A percentile compares a stretch with the other conserved stretches of the same genome.
Conservation (phyloP, 2,888 invertebrate species). For the Synergus itoensis region DNA sequence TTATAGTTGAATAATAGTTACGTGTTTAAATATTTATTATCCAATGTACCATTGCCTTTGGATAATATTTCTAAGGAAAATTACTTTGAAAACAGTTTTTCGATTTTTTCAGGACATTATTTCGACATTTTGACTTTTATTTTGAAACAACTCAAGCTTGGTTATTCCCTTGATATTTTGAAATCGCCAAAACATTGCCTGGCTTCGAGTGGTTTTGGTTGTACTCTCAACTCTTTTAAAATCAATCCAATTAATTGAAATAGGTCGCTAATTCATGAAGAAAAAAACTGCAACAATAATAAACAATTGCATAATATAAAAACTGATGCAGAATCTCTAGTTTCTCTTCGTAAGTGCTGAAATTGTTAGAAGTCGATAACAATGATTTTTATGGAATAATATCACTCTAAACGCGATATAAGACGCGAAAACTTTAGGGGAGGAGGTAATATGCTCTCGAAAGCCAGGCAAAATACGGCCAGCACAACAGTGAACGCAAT, state of each 20-base stretch:
- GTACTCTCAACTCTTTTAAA: background rate
- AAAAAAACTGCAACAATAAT: no score
- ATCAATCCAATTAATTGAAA: background rate
- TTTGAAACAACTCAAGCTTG: background rate
- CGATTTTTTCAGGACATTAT: background rate
- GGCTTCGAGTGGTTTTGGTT: slow-evolving; percentile 49
- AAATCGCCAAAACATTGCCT: slow-evolving; percentile 59
- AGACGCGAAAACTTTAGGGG: background rate
- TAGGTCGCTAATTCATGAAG: background rate
- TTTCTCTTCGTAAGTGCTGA: slow-evolving; percentile 20
- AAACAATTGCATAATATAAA: no score
- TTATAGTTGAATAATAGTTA: no score
- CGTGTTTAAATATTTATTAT: background rate
- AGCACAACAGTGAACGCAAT: slow-evolving; percentile 77
- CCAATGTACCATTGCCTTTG: background rate
- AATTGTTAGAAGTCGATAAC: background rate
- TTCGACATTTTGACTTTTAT: background rate
- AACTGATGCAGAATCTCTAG: background rate
- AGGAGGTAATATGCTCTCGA: slow-evolving; percentile 50
- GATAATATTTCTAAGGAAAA: background rate
- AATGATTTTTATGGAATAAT: background rate
- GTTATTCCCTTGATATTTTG: slow-evolving; percentile 44
- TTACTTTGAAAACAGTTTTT: no score
- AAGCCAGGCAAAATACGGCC: slow-evolving; percentile 72
- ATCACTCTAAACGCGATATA: background rate